Percentiles rank a stretch among this genome's conserved stretches.
Conservation (phyloP, 2,113 vertebrate species). For the Elephantulus edwardii region DNA sequence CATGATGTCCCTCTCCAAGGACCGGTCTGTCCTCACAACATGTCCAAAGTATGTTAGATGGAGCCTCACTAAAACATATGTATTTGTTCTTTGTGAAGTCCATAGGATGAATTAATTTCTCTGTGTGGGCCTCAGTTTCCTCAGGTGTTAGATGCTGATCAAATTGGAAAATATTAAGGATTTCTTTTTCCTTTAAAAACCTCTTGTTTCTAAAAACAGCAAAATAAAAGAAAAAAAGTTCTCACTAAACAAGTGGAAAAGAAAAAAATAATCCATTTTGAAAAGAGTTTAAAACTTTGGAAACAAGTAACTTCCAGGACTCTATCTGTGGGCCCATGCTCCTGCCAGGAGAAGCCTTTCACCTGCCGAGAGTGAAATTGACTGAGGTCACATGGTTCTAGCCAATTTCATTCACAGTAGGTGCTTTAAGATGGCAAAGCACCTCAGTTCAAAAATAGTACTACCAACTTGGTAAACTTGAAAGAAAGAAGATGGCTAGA, state of each 20-base stretch:
- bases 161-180: not conserved
- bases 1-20: too few species aligned
- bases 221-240: not conserved
- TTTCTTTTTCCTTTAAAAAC: conserved; percentile 55
- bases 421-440: conserved; percentile 69
- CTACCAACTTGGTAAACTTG: conserved; percentile 64
- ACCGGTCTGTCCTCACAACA: too few species aligned
- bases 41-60: too few species aligned
- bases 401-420: conserved; percentile 79
- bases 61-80: too few species aligned
- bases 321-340: conserved; percentile 2
- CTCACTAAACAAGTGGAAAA: not conserved
- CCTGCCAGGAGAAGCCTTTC: conserved; percentile 60
- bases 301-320: conserved; percentile 41
- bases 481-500: conserved; percentile 41
- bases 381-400: conserved; percentile 64
- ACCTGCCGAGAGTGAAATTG: conserved; percentile 72
- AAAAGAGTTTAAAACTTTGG: conserved; percentile 58
- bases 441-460: conserved; percentile 52
- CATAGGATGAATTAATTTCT: conserved; percentile 21
- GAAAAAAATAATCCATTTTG: conserved; percentile 48
- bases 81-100: too few species aligned
- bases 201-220: conserved; percentile 16
- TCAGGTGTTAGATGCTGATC: conserved; percentile 37
- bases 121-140: not conserved